Conservation (phyloP, 1,140 invertebrate genomes). For the Apis cerana region DNA sequence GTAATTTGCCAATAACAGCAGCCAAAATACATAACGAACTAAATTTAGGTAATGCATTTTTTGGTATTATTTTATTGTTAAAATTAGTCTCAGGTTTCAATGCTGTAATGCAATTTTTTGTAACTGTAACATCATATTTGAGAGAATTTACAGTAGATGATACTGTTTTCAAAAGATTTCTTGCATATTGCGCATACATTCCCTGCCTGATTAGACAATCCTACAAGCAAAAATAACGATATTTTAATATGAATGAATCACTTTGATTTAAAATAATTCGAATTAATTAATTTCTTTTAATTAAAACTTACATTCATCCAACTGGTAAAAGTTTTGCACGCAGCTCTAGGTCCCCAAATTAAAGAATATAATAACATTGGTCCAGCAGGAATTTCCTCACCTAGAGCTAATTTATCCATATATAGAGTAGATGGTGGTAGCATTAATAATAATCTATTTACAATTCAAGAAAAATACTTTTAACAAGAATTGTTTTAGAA, state of each 20-base stretch:
- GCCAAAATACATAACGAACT: constrained; percentile 86
- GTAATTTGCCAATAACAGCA: constrained; percentile 86
- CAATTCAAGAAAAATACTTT: constrained; percentile 21
- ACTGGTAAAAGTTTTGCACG: constrained; percentile 84
- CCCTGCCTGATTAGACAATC: constrained; percentile 95
- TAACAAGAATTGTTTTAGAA: neutral
- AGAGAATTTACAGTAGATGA: constrained; percentile 84
- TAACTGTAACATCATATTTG: constrained; percentile 87
- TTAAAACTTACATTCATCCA: constrained; percentile 83
- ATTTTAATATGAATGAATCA: neutral
- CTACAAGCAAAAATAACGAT: constrained; percentile 72
- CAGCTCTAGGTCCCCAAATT: constrained; percentile 87
- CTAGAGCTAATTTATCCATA: constrained; percentile 88
- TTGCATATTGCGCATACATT: constrained; percentile 91
- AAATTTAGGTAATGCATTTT: constrained; percentile 83
- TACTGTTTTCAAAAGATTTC: constrained; percentile 88
- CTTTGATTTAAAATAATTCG: neutral
- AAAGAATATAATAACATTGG: constrained; percentile 86
- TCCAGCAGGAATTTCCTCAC: constrained; percentile 82
- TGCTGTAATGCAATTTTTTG: constrained; percentile 86
- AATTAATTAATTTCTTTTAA: neutral
- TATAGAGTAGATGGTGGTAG: constrained; percentile 94
- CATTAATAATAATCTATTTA: constrained; percentile 85
- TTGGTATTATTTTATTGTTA: constrained; percentile 78
- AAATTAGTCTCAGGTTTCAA: constrained; percentile 82